Evolutionary conservation across 2,113 vertebrate genomes (phyloP), one percentile per base, ranked within the genome.

Genomic region (Ancistrus triradiatus): DNA sequence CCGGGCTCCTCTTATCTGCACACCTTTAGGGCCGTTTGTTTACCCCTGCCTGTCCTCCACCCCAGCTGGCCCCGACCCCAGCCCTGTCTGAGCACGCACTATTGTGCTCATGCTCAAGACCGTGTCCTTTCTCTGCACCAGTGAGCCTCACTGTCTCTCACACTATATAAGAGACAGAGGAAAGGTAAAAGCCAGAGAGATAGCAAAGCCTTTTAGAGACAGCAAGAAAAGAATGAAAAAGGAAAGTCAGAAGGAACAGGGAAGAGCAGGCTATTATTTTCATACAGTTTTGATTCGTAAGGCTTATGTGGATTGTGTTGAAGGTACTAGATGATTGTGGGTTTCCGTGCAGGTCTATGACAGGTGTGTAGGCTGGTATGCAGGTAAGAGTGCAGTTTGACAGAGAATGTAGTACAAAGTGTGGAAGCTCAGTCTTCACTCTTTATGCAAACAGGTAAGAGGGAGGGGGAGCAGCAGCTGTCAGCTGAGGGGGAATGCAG

Each of bases 161-260:
- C 66, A 64, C 42, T 47, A 40, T 53, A 65, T 63, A 25, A 65
- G 43, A 11, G 27, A 56, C 14, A n/a, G 43, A 81, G 77, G 80
- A 80, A 74, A 77, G 76, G 81, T 51, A 40, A 51, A 21, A 11
- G 18, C 3, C 11, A 51, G 2, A 49, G 53, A 15, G 77, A 75
- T 74, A 75, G 74, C 75, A 74, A n/a, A n/a, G n/a, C n/a, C n/a
- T 72, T 73, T 74, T 77, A 82, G 81, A 80, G 75, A 80, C 68
- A 70, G 82, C 78, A 77, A 81, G 83, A 31, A 4, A 7, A 31
- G 27, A n/a, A 31, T 31, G 7, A 31, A 31, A 31, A n/a, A n/a
- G n/a, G 81, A 59, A 17, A 46, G 17, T 8, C 40, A 33, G 18
- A 19, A 7, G 25, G 28, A 31, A 8, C 24, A 61, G 24, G 19